A percentile compares a stretch with the other conserved stretches of the same genome.
These are phyloP conservation scores for Caenorhabditis sp. DNA, from an alignment of 2,888 invertebrate species.

Conservation along the genomic window DNA sequence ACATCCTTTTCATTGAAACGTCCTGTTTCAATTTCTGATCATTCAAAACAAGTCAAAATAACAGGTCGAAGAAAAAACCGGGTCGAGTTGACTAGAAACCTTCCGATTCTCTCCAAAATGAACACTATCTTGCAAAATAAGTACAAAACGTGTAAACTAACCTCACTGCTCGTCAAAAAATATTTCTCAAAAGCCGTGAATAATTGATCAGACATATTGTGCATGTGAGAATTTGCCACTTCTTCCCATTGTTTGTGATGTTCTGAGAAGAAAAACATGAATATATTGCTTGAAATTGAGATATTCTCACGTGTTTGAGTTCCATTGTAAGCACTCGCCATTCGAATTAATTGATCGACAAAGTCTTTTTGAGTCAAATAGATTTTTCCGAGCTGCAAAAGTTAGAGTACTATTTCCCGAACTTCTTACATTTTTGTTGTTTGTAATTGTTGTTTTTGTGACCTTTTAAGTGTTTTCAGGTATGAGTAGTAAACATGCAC, in stretches of 20 bases:
- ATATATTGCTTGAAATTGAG: not conserved
- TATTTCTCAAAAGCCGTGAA: slow-evolving; percentile 71
- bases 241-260: slow-evolving; percentile 40
- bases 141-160: slow-evolving; percentile 4
- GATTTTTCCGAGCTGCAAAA: slow-evolving; percentile 59
- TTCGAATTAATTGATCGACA: slow-evolving; percentile 55
- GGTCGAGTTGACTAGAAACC: too few species aligned
- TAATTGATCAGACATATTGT: slow-evolving; percentile 69
- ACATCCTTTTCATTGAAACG: too few species aligned
- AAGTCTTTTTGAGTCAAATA: slow-evolving; percentile 60
- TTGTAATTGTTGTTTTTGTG: not conserved
- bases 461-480: not conserved
- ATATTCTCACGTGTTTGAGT: slow-evolving; percentile 31
- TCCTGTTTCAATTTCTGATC: too few species aligned
- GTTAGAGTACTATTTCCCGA: not conserved
- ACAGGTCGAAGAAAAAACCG: too few species aligned
- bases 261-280: not conserved
- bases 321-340: slow-evolving; percentile 39
- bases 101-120: not conserved
- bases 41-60: too few species aligned
- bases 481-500: not conserved
- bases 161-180: slow-evolving; percentile 67
- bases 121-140: not conserved
- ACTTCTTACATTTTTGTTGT: not conserved
- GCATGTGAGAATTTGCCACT: slow-evolving; percentile 58